phyloP scores from a whole-genome alignment of 2,797 vertebrate genomes.

The Cyclura pinguis region DNA sequence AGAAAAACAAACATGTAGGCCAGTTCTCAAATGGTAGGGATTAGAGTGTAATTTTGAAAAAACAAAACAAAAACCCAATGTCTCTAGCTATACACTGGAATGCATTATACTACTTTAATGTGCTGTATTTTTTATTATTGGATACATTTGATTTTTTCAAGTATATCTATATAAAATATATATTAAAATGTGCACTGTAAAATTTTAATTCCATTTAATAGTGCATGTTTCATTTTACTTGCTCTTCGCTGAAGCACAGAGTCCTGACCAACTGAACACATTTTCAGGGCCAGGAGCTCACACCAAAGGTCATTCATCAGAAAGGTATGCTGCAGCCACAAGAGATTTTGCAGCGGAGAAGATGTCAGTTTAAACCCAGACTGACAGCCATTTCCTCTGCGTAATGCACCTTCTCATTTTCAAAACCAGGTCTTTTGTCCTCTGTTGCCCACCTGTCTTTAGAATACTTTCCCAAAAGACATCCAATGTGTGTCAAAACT shows the following conservation, averaged over 20 bases:
- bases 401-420: not conserved
- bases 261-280: not conserved
- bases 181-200: conserved; percentile 84
- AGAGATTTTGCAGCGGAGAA: conserved; percentile 2
- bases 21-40: conserved; percentile 72
- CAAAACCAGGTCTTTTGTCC: not conserved
- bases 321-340: conserved; percentile 2
- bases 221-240: not conserved
- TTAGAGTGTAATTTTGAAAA: conserved; percentile 64
- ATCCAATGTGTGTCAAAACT: not conserved
- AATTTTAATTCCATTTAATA: conserved; percentile 75
- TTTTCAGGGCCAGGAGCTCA: not conserved
- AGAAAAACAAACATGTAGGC: conserved; percentile 54
- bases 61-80: conserved; percentile 61
- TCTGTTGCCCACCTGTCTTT: no score
- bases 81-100: conserved; percentile 89
- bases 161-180: conserved; percentile 82
- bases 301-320: not conserved
- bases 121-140: conserved; percentile 95
- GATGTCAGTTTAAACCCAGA: not conserved
- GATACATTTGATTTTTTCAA: conserved; percentile 87
- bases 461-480: not conserved
- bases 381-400: conserved; percentile 7
- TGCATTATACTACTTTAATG: conserved; percentile 88
- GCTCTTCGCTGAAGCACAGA: conserved; percentile 2